Evolutionary conservation across 2,888 invertebrate genomes (phyloP), one percentile per base, ranked within the genome.

Genomic region (Hyles lineata): DNA sequence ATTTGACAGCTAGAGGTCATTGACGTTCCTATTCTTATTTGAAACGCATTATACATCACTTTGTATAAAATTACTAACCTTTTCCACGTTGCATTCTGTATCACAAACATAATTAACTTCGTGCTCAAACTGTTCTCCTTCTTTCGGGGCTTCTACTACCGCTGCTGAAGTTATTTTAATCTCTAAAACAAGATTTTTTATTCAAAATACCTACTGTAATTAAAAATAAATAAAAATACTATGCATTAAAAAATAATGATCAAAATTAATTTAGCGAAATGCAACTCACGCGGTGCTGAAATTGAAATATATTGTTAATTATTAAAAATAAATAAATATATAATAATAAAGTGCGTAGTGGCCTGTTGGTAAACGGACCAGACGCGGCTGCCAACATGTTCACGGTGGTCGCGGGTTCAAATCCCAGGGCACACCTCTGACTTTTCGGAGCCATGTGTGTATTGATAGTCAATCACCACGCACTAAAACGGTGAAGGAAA

Each of bases 91-190:
- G 61, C 90, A 90, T 0, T 82, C 82, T 0, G 79, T 83, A 0
- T 77, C 74, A 50, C 90, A 89, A 0, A 55, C 72, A 63, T 78
- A 88, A 0, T 75, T 70, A 0, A 89, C 69, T 52, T 81, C 81
- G 0, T 86, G 80, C 29, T 90, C 87, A 19, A 89, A 88, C n/a
- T 82, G 86, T 0, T 83, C 80, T 0, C 87, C 88, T 1, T 81
- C 78, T 0, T 76, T 73, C 0, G 90, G 88, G 0, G 85, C 67
- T 0, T 76, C 23, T 3, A 84, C 67, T 0, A 63, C 74, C 0
- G 70, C 62, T 1, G 76, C 67, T 6, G 79, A 74, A 0, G 76
- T 73, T 1, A 86, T 77, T 0, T 74, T 78, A 0, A 86, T 82
- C 7, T 74, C 87, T 87, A 74, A 1, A 77, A 59, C 2, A 43